Evolutionary conservation across 2,797 vertebrate genomes (phyloP).

Genomic region (Tapera naevia): DNA sequence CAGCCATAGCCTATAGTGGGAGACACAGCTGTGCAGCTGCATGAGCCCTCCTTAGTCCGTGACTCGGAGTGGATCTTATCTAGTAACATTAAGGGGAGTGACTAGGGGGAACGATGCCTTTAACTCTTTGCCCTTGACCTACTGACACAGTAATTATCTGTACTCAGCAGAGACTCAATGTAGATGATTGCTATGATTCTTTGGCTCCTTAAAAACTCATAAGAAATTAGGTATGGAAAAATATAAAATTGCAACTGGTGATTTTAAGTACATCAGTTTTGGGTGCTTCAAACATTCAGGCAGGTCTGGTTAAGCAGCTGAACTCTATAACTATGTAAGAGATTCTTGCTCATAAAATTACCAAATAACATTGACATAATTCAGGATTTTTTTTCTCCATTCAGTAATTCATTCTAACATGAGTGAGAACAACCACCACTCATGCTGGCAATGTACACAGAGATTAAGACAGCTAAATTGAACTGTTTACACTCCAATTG

Average conservation of each 20-base stretch:
- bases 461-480: constrained; percentile 1
- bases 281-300: not conserved
- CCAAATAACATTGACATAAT: not conserved
- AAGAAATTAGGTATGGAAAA: not conserved
- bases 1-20: not conserved
- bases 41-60: not conserved
- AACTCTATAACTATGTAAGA: not conserved
- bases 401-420: constrained; percentile 1
- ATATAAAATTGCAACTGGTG: not conserved
- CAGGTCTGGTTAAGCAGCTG: not conserved
- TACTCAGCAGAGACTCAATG: not conserved
- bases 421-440: not conserved
- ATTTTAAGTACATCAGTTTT: not conserved
- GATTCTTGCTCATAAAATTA: not conserved
- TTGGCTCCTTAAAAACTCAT: not conserved
- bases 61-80: not conserved
- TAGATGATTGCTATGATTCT: not conserved
- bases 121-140: not conserved
- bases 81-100: not conserved
- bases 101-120: not conserved
- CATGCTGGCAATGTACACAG: not conserved
- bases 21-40: accelerated
- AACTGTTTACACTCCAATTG: not conserved
- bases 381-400: not conserved
- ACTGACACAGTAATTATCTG: not conserved